Evolutionary conservation across 2,888 invertebrate genomes (phyloP).

Genomic region (Xanthia icteritia): DNA sequence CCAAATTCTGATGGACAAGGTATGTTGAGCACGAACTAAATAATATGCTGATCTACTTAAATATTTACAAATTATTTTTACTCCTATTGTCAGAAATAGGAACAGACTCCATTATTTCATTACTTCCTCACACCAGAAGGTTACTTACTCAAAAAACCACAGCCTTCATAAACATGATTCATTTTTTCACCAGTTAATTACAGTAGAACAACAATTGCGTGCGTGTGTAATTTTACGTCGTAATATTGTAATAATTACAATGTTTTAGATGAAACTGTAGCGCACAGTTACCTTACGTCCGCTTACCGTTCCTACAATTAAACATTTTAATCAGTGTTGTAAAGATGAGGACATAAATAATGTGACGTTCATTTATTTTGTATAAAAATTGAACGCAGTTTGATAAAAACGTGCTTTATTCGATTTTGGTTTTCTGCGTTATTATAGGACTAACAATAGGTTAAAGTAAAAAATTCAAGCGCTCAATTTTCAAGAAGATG

Average conservation of each 20-base stretch:
- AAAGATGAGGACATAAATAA: conserved; percentile 56
- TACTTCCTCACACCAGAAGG: conserved; percentile 37
- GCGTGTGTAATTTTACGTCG: conserved; percentile 76
- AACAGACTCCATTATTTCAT: conserved; percentile 23
- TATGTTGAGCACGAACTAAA: background rate
- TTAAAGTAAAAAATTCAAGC: no score
- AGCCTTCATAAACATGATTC: conserved; percentile 65
- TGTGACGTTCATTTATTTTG: conserved; percentile 32
- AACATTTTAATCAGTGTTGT: conserved; percentile 87
- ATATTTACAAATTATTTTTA: background rate
- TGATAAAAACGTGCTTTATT: no score
- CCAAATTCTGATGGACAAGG: background rate
- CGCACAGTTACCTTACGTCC: conserved; percentile 82
- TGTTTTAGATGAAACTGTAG: conserved; percentile 87
- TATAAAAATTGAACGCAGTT: no score
- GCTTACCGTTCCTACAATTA: conserved; percentile 89
- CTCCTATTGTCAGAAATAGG: background rate
- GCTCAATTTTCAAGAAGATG: no score
- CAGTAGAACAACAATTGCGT: conserved; percentile 70
- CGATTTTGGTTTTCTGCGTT: no score
- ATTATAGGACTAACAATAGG: no score
- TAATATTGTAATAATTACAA: conserved; percentile 72
- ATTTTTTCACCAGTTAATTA: conserved; percentile 78
- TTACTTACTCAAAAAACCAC: conserved; percentile 49
- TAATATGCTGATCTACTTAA: background rate